Conservation (phyloP, 2,113 vertebrate genomes). For the Thinocorus orbignyianus region DNA sequence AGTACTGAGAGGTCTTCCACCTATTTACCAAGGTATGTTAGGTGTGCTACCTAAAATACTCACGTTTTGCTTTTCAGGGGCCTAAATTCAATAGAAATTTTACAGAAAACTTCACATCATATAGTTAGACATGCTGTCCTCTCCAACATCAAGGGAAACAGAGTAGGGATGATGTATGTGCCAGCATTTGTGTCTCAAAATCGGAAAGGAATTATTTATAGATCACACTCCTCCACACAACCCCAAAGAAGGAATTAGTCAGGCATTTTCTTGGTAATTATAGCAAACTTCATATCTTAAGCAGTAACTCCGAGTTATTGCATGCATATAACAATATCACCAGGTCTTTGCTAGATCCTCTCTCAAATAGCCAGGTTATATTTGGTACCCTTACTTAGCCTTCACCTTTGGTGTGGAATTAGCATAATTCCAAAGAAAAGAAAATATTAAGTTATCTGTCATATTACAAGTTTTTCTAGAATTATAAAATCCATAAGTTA, state of each 20-base stretch:
- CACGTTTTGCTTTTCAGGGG: not conserved
- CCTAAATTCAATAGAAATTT: not conserved
- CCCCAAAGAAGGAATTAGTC: not conserved
- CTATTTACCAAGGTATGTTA: not conserved
- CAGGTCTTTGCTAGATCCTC: not conserved
- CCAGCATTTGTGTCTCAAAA: not conserved
- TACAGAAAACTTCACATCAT: not conserved
- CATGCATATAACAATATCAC: not conserved
- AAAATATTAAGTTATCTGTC: not conserved
- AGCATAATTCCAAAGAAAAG: not conserved
- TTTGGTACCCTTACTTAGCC: not conserved
- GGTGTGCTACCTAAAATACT: not conserved
- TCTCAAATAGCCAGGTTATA: not conserved
- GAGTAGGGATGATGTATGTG: not conserved
- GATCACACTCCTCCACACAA: constrained; percentile 16
- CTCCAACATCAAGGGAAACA: not conserved
- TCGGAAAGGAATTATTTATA: constrained; percentile 39
- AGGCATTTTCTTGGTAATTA: constrained; percentile 13
- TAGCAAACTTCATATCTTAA: not conserved
- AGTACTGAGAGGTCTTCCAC: not conserved
- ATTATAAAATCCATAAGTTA: not conserved
- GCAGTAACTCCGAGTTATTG: not conserved
- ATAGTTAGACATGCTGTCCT: not conserved
- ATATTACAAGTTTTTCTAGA: not conserved
- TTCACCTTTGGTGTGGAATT: not conserved